Evolutionary conservation across 2,797 vertebrate genomes (phyloP), one percentile per base, ranked within the genome.

Genomic region (Macrochelys suwanniensis): DNA sequence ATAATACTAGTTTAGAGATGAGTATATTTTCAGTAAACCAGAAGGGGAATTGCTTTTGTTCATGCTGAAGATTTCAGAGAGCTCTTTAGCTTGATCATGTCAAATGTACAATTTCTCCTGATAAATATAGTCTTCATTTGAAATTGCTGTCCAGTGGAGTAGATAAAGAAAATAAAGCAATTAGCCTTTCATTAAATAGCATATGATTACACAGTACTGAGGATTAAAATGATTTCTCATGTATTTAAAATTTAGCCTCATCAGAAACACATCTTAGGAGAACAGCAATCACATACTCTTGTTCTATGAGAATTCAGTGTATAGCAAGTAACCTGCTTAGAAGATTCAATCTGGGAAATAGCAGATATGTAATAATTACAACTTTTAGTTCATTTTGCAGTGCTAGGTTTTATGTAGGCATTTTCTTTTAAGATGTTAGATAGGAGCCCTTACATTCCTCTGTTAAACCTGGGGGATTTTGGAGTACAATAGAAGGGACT

Each of bases 181-280:
- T 91, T 93, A 84, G 11, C 61, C 92, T 84, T 33, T 78, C 86
- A 51, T 96, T 87, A 87, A 94, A 94, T n/a, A 61, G 87, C 57
- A 87, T 89, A 76, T 53, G 84, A 90, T 91, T n/a, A 53, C 5
- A 84, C 26, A 26, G 25, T 92, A 71, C 51, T 33, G 1, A 42
- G 26, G 54, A 2, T 90, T n/a, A 16, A 65, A 84, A 82, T 95
- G 91, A 88, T 53, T 42, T 26, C 49, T 56, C 56, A 26, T 57
- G 31, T 90, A 78, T 90, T 92, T 94, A 94, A 76, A 94, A 82
- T 71, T 89, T 33, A 79, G 42, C 82, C 84, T 59, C 76, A 42
- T 0, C 11, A 95, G 88, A 57, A 50, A 65, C 0, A 0, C 8
- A 51, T 54, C 53, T 84, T 42, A n/a, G 84, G 83, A 59, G 86